A percentile compares a stretch with the other conserved stretches of the same genome.
Evolutionary conservation across 2,797 vertebrate genomes (phyloP).

Genomic region (Agapornis canus): DNA sequence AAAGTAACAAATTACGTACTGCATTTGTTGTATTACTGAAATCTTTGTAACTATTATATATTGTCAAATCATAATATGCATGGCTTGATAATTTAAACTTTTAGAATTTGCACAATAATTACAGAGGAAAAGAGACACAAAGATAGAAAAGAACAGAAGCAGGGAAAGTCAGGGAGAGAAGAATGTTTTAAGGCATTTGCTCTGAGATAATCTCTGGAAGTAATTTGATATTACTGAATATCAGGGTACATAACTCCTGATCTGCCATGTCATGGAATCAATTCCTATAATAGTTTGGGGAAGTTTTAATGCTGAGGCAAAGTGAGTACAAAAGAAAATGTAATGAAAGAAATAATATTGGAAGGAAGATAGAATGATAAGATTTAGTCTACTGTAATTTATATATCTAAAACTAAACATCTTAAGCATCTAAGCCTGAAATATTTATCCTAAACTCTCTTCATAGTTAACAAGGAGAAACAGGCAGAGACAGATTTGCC

Average conservation of each 20-base stretch:
- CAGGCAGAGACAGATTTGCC: neutral
- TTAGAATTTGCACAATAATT: neutral
- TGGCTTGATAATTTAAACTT: neutral
- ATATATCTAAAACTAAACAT: neutral
- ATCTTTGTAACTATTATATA: neutral
- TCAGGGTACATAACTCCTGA: neutral
- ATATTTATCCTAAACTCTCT: neutral
- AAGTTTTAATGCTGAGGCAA: neutral
- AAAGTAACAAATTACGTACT: neutral
- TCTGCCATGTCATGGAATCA: neutral
- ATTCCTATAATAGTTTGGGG: neutral
- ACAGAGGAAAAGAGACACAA: neutral
- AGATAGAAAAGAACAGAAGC: neutral
- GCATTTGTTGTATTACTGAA: neutral
- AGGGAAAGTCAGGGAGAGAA: neutral
- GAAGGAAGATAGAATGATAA: neutral
- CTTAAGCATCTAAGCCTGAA: neutral
- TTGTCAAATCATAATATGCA: neutral
- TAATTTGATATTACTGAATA: neutral
- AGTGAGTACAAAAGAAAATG: neutral
- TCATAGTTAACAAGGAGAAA: neutral
- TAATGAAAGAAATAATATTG: neutral
- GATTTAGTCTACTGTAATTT: neutral
- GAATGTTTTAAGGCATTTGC: neutral
- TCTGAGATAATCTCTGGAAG: neutral